phyloP scores from a whole-genome alignment of 2,797 vertebrate genomes.

The Eulemur mongoz region DNA sequence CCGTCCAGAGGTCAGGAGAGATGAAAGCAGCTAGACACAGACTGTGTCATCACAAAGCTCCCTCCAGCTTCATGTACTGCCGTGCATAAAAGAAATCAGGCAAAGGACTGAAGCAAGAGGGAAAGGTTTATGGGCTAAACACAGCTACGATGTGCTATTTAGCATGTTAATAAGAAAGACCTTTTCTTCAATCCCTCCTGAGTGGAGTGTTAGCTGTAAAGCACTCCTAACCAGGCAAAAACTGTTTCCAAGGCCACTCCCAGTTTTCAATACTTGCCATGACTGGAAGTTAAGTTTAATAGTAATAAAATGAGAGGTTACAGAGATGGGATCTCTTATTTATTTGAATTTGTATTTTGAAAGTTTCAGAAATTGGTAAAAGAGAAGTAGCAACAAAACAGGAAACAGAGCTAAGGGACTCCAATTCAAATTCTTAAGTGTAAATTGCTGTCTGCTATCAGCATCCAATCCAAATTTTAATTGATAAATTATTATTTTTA shows the following conservation, averaged over 20 bases:
- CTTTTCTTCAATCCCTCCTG: slow-evolving; percentile 79
- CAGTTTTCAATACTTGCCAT: slow-evolving; percentile 74
- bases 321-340: slow-evolving; percentile 67
- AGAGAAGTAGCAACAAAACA: slow-evolving; percentile 54
- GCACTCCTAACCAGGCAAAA: slow-evolving; percentile 76
- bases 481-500: slow-evolving; percentile 47
- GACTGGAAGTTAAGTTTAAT: slow-evolving; percentile 78
- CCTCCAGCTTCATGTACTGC: not conserved
- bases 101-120: slow-evolving; percentile 55
- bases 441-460: not conserved
- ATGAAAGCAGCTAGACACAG: not conserved
- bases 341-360: slow-evolving; percentile 70
- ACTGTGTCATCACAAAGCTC: not conserved
- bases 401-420: not conserved
- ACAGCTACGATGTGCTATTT: slow-evolving; percentile 74
- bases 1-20: not conserved
- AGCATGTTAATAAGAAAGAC: slow-evolving; percentile 78
- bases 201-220: slow-evolving; percentile 80
- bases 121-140: slow-evolving; percentile 69
- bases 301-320: slow-evolving; percentile 75
- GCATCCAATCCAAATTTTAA: slow-evolving; percentile 20
- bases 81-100: slow-evolving; percentile 47
- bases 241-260: slow-evolving; percentile 63
- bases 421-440: slow-evolving; percentile 30
- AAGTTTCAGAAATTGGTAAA: slow-evolving; percentile 58